phyloP scores from a whole-genome alignment of 2,888 invertebrate species.

The Hyles lineata region DNA sequence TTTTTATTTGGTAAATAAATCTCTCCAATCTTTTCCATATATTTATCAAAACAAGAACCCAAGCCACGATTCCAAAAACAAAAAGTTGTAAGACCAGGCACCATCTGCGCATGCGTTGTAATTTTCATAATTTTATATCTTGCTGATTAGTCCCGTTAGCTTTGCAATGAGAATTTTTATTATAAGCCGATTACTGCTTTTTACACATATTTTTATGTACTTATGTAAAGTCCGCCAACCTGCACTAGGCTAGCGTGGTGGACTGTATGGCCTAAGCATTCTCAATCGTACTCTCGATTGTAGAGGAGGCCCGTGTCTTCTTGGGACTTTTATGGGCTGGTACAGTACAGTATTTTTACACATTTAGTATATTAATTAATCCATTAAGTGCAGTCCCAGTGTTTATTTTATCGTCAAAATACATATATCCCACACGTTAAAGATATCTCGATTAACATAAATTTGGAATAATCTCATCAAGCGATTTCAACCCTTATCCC shows the following conservation, averaged over 20 bases:
- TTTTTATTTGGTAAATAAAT: background rate
- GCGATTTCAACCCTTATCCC: background rate
- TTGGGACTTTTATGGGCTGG: too few relatives aligned
- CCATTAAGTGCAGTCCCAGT: background rate
- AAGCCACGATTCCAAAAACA: background rate
- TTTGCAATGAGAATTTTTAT: background rate
- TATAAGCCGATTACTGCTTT: background rate
- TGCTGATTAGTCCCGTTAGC: constrained; percentile 1
- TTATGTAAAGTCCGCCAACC: too few relatives aligned
- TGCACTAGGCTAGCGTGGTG: too few relatives aligned
- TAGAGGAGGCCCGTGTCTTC: background rate
- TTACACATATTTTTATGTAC: too few relatives aligned
- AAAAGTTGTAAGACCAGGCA: background rate
- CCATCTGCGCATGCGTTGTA: background rate
- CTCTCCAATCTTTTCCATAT: background rate
- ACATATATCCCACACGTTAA: background rate
- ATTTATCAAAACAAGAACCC: background rate
- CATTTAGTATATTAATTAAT: background rate
- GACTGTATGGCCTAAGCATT: too few relatives aligned
- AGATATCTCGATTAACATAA: background rate
- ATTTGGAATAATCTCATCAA: background rate
- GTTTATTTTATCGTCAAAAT: background rate
- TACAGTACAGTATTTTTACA: too few relatives aligned
- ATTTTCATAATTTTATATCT: constrained; percentile 9
- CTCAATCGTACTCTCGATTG: too few relatives aligned